Conservation (phyloP, 2,888 invertebrate genomes). For the Megalurothrips usitatus region DNA sequence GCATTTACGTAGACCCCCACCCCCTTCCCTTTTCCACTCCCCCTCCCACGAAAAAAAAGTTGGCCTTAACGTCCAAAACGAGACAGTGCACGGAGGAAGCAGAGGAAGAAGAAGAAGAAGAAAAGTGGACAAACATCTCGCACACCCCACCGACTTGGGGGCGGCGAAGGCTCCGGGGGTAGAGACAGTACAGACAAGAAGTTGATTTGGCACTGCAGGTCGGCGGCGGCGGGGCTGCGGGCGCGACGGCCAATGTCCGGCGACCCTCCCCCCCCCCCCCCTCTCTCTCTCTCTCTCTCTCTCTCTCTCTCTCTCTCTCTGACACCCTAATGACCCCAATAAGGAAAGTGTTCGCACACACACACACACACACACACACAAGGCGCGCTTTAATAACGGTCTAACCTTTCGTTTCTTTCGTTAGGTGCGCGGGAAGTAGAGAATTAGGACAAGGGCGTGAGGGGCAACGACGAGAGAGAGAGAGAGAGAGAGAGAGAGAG, state of each 20-base stretch:
- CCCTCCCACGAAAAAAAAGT: too few species aligned
- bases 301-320: conserved; percentile 1
- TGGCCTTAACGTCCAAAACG: too few species aligned
- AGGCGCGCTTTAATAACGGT: too few species aligned
- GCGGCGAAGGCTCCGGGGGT: background rate
- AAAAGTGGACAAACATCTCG: background rate
- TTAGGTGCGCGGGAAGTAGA: too few species aligned
- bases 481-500: too few species aligned
- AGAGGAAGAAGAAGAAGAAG: background rate
- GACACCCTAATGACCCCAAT: too few species aligned
- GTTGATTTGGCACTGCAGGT: background rate
- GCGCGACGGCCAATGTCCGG: too few species aligned
- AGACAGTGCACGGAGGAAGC: background rate
- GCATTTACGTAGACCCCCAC: too few species aligned
- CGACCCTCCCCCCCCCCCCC: background rate
- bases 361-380: background rate
- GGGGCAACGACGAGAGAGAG: background rate
- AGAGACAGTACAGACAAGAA: background rate
- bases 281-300: conserved; percentile 1
- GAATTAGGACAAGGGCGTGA: background rate
- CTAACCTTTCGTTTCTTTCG: too few species aligned
- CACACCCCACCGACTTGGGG: background rate
- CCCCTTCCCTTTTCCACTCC: too few species aligned
- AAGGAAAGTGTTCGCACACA: too few species aligned
- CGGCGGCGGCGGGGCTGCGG: too few species aligned